phyloP scores from a whole-genome alignment of 2,113 vertebrate species.

The Bolborhynchus lineola region DNA sequence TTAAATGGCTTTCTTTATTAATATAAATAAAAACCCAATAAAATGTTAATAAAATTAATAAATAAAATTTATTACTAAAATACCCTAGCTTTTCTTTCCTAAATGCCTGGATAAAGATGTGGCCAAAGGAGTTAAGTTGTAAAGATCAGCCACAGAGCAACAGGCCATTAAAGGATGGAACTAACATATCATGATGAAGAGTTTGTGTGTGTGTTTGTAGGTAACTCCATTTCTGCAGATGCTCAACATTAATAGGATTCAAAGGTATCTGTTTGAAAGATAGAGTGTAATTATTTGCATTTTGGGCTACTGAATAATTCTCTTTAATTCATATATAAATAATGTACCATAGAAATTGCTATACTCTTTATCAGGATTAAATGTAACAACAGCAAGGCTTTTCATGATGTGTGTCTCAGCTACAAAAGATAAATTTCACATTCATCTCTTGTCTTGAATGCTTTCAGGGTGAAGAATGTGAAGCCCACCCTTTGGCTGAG shows the following conservation, averaged over 20 bases:
- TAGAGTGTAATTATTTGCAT: background rate
- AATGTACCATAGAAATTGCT: background rate
- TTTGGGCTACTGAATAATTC: background rate
- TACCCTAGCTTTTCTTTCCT: background rate
- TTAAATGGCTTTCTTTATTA: background rate
- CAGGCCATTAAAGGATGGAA: background rate
- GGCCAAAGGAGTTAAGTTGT: background rate
- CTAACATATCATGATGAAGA: background rate
- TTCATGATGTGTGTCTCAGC: background rate
- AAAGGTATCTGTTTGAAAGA: background rate
- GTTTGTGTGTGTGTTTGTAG: background rate
- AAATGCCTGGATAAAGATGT: background rate
- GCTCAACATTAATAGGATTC: background rate
- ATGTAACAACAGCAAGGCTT: background rate
- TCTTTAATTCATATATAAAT: slow-evolving; percentile 5
- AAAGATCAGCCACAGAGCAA: background rate
- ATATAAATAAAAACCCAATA: no score
- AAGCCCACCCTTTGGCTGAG: background rate
- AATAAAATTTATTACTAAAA: background rate
- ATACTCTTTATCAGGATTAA: background rate
- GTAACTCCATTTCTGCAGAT: background rate
- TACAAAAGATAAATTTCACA: background rate
- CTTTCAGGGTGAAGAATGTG: background rate
- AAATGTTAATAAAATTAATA: no score
- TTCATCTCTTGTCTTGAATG: background rate